Conservation (phyloP, 2,113 vertebrate species). For the Peucedramus taeniatus region DNA sequence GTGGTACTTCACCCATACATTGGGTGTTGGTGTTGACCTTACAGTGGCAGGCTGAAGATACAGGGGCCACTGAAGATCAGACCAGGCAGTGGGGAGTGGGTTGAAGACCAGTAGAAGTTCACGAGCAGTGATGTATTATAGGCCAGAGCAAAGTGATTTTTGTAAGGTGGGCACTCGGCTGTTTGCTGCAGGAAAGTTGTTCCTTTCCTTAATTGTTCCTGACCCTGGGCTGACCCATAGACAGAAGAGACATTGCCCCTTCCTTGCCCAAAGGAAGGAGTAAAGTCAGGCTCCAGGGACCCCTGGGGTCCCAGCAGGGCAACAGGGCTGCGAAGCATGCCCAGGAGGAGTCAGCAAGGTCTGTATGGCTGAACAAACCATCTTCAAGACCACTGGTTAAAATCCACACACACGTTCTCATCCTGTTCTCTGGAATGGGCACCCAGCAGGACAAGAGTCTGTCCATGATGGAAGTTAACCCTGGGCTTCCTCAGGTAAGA, state of each 20-base stretch:
- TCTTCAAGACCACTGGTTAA: not conserved
- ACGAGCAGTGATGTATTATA: not conserved
- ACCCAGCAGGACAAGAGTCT: not conserved
- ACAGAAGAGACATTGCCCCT: not conserved
- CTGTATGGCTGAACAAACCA: not conserved
- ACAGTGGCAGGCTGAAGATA: not conserved
- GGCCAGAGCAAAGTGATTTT: not conserved
- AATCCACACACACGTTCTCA: not conserved
- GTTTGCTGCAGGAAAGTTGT: not conserved
- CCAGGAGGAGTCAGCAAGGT: not conserved
- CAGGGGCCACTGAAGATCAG: not conserved
- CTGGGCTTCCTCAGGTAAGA: not conserved
- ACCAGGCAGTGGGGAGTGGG: not conserved
- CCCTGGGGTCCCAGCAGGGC: not conserved
- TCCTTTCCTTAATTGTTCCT: not conserved
- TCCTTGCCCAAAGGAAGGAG: not conserved
- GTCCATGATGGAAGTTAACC: not conserved
- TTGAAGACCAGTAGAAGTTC: not conserved
- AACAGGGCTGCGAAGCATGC: rapidly evolving
- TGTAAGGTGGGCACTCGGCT: not conserved
- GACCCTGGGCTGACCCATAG: rapidly evolving
- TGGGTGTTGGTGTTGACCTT: not conserved
- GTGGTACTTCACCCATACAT: rapidly evolving
- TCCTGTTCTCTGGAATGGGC: not conserved
- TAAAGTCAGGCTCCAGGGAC: not conserved